Evolutionary conservation across 1,140 invertebrate genomes (phyloP), one percentile per base, ranked within the genome.

Genomic region (Drosophila pachea): DNA sequence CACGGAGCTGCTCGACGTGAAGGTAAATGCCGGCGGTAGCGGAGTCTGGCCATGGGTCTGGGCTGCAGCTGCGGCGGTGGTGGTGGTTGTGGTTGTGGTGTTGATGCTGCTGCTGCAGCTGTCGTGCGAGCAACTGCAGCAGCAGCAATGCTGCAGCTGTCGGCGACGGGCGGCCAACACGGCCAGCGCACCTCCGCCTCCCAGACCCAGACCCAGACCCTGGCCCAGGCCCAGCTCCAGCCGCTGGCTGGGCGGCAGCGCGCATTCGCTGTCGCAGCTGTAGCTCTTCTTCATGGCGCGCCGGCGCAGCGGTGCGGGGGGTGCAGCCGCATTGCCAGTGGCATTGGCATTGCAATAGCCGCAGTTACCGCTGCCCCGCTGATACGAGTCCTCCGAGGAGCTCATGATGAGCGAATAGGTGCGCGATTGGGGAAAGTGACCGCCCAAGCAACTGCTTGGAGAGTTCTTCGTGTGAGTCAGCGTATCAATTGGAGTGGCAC

Each of bases 371-470:
- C 62, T 62, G 42, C 11, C 43, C 11, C 73, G 83, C 61, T 61
- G 74, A 75, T 86, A 83, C 43, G 79, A 89, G 53, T 89, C 88
- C 72, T 89, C 87, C 68, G 88, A 89, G 50, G 88, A 89, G 75
- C 88, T 89, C 88, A 88, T 89, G 70, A 89, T 86, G 52, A 89
- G 83, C 73, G 88, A 89, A 88, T 89, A 89, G 35, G 87, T 89
- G 53, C 88, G 88, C 74, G 88, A 89, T 74, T 89, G 88, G 40
- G 88, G 86, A 87, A 89, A 89, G 54, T 88, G 88, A 72, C 88
- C 88, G 68, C 84, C 83, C 74, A 88, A 75, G 68, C 77, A 86
- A 78, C 88, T 89, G 64, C 33, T 22, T 22, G 22, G 73, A 76
- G 69, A 78, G 47, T 73, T 52, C 55, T 68, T 48, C 64, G 14